A percentile compares a stretch with the other conserved stretches of the same genome.
These are phyloP conservation scores for Dynastes hyllus DNA, from an alignment of 2,888 invertebrate species.

Conservation along the genomic window DNA sequence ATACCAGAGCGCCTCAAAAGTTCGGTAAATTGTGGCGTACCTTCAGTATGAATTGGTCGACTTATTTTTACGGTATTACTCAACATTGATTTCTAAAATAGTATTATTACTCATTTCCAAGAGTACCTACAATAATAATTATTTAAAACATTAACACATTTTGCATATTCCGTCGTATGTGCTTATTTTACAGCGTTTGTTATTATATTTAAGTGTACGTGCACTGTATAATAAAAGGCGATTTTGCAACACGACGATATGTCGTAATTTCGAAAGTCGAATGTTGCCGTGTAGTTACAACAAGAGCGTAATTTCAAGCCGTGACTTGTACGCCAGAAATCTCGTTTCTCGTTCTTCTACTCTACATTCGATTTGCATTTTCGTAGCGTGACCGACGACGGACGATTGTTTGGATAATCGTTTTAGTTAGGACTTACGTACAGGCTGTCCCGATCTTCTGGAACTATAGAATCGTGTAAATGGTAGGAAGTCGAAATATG, in stretches of 20 bases:
- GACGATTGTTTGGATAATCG: too few species aligned
- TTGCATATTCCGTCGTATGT: too few species aligned
- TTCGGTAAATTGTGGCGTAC: too few species aligned
- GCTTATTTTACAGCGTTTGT: too few species aligned
- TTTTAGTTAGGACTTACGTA: too few species aligned
- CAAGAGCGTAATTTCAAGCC: background rate
- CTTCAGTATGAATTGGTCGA: too few species aligned
- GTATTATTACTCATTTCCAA: background rate
- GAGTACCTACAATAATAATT: too few species aligned
- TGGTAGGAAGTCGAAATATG: too few species aligned
- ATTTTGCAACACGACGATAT: conserved; percentile 2
- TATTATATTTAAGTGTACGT: background rate
- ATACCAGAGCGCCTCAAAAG: too few species aligned
- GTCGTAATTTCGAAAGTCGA: conserved; percentile 23
- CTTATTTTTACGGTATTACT: background rate
- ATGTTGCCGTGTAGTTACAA: background rate
- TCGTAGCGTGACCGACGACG: background rate
- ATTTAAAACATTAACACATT: too few species aligned
- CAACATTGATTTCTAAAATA: background rate
- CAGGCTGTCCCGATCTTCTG: too few species aligned
- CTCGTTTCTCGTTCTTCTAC: background rate
- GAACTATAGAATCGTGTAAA: too few species aligned
- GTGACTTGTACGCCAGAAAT: conserved; percentile 1
- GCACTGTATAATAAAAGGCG: background rate
- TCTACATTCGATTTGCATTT: background rate